Base-by-base conservation (phyloP, 2,113 vertebrate species). In the Tychaedon coryphoeus region DNA sequence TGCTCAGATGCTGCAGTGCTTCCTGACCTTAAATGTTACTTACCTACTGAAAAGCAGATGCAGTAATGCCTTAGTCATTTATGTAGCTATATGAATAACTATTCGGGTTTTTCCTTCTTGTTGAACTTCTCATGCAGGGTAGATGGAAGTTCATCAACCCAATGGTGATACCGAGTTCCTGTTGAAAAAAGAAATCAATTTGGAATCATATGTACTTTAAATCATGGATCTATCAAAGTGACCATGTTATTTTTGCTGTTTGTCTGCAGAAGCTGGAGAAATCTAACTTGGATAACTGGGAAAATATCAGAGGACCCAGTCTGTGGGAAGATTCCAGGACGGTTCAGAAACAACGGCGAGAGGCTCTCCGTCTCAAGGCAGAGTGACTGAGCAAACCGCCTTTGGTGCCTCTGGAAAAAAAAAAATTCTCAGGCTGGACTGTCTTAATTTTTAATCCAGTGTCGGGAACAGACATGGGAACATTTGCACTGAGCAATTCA, bases 271-370 rank as follows among this genome's bases (percentile, higher is more conserved):
- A 99, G 97, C 69, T 99, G 88, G 97, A 98, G 57, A 95, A 98
- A 24, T 19, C 88, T 15, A 88, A 98, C 67, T 93, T 99, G 96
- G 98, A 99, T 7, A 98, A 98, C n/a, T 99, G 99, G 99, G 98
- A 97, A 95, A 99, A 99, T 96, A 98, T 99, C 96, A 98, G 99
- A 84, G 99, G 99, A 29, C 99, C 99, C 19, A 97, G 99, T 66
- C 98, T 98, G 40, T 99, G 98, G 99, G 99, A 99, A 96, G 98
- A 99, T 96, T 99, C 99, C 40, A 98, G 87, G 83, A 95, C 98
- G 12, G 97, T 98, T 94, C 99, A 99, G 97, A 91, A 98, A 91
- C 97, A 99, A 77, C 97, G 33, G 47, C 95, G 96, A 62, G 91
- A 98, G 79, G 95, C 79, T 66, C 34, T 95, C 48, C 92, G 45